A percentile compares a stretch with the other conserved stretches of the same genome.
phyloP scores from a whole-genome alignment of 2,113 vertebrate species.

The Chlorodrepanis virens region DNA sequence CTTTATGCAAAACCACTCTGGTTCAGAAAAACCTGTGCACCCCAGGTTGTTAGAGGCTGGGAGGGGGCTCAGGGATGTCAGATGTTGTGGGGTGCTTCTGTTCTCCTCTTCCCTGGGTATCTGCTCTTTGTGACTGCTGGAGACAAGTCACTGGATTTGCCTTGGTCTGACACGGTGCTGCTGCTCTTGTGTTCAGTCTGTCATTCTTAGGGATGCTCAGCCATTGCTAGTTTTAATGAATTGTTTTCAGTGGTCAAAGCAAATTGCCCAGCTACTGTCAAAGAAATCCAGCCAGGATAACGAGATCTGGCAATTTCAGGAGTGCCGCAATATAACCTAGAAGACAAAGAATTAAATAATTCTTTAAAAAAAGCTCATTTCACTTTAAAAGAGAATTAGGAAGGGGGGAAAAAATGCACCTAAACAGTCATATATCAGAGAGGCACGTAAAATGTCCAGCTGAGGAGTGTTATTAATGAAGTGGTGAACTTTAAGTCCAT shows the following conservation, averaged over 20 bases:
- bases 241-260: background rate
- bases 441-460: slow-evolving; percentile 37
- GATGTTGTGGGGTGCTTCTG: background rate
- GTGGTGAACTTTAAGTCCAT: slow-evolving; percentile 59
- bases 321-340: background rate
- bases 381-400: slow-evolving; percentile 34
- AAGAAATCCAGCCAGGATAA: slow-evolving; percentile 14
- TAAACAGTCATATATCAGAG: slow-evolving; percentile 63
- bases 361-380: background rate
- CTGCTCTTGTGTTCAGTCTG: background rate
- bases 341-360: slow-evolving; percentile 14
- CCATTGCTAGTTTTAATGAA: background rate
- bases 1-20: background rate
- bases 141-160: background rate
- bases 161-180: background rate
- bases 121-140: background rate
- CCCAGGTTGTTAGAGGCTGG: background rate
- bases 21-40: background rate
- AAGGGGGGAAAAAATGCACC: background rate
- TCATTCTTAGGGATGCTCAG: background rate
- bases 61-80: background rate
- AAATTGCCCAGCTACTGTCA: background rate
- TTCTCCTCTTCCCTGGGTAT: background rate
- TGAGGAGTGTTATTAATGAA: slow-evolving; percentile 66
- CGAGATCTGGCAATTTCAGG: background rate